These are phyloP conservation scores for Pseudochirops corinnae DNA, from an alignment of 2,797 vertebrate genomes.

Conservation along the genomic window DNA sequence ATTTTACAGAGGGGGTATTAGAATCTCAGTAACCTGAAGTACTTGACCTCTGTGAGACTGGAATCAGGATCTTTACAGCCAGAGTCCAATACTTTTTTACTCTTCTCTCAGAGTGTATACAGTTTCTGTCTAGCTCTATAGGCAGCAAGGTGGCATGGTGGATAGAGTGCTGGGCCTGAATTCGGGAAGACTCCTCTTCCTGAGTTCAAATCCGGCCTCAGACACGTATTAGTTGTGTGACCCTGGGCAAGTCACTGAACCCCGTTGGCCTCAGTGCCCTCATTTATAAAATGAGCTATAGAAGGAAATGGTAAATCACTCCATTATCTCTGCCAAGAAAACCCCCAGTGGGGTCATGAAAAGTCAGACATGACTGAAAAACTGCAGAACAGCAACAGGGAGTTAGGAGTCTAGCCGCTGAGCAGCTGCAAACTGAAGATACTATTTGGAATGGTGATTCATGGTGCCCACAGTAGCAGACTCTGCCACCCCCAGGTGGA, in stretches of 20 bases:
- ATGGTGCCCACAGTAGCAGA: not conserved
- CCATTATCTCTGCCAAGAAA: not conserved
- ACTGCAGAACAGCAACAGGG: not conserved
- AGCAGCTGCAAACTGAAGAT: not conserved
- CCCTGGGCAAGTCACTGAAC: slow-evolving; percentile 20
- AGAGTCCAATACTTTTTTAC: not conserved
- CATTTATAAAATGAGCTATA: not conserved
- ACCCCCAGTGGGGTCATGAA: not conserved
- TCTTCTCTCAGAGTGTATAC: not conserved
- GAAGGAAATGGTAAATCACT: not conserved
- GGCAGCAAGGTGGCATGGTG: too few species aligned
- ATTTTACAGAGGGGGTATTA: too few species aligned
- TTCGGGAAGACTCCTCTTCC: too few species aligned
- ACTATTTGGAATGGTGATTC: not conserved
- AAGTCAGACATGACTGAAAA: slow-evolving; percentile 35
- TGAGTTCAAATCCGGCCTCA: not conserved
- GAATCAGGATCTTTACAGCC: too few species aligned
- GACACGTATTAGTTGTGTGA: not conserved
- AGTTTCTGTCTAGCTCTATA: not conserved
- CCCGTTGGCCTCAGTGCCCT: not conserved
- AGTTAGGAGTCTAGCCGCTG: not conserved
- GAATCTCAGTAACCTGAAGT: too few species aligned
- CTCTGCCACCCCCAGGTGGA: not conserved
- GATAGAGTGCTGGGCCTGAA: too few species aligned
- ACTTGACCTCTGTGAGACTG: too few species aligned